Evolutionary conservation across 1,140 invertebrate species (phyloP).

Genomic region (Pseudomyrmex cubaensis): DNA sequence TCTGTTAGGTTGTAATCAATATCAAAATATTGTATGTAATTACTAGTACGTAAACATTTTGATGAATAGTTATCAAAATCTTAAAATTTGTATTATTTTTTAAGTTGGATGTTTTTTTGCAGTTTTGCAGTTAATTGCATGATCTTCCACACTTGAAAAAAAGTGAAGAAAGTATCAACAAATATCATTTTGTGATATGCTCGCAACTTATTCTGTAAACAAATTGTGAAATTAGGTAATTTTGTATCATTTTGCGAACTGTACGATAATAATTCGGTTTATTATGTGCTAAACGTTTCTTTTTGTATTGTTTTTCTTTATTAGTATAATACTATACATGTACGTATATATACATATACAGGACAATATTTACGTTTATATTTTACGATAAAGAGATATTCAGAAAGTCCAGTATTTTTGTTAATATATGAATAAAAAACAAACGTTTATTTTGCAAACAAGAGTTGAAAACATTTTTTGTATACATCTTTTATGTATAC

Average conservation of each 20-base stretch:
- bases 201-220: not conserved
- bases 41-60: too few species aligned
- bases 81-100: too few species aligned
- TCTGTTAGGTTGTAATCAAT: too few species aligned
- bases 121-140: too few species aligned
- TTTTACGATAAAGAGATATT: conserved; percentile 24
- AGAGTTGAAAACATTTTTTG: too few species aligned
- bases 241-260: not conserved
- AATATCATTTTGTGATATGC: not conserved
- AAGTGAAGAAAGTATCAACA: not conserved
- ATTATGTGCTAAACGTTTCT: not conserved
- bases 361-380: not conserved
- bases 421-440: not conserved
- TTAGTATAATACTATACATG: not conserved
- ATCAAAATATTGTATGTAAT: too few species aligned
- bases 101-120: too few species aligned
- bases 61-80: too few species aligned
- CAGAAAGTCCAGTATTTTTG: conserved; percentile 25
- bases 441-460: too few species aligned
- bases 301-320: conserved; percentile 12
- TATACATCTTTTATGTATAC: too few species aligned
- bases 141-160: too few species aligned
- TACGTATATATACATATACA: not conserved
- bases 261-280: not conserved
- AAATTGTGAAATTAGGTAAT: not conserved